Percentiles rank a stretch among this genome's conserved stretches.
Evolutionary conservation across 2,888 invertebrate species (phyloP).

Genomic region (Agonopterix subpropinquella): DNA sequence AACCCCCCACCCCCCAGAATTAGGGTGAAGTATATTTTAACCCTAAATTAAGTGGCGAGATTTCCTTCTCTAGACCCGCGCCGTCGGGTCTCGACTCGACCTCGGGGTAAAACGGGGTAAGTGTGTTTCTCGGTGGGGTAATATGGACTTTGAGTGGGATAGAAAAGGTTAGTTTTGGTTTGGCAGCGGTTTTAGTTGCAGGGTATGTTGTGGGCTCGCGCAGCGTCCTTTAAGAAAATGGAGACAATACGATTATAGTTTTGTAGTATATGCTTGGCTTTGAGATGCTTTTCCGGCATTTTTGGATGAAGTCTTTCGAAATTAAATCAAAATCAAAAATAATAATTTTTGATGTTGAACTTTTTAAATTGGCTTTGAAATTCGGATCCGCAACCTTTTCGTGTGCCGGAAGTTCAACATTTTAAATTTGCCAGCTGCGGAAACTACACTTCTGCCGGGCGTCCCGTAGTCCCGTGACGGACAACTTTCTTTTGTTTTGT

Average conservation of each 20-base stretch:
- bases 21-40: slow-evolving; percentile 54
- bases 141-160: not conserved
- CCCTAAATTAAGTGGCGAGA: slow-evolving; percentile 55
- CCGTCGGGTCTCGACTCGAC: slow-evolving; percentile 49
- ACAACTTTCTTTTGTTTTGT: too few species aligned
- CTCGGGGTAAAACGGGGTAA: slow-evolving; percentile 21
- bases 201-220: slow-evolving; percentile 62
- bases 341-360: too few species aligned
- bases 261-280: slow-evolving; percentile 33
- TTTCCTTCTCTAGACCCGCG: slow-evolving; percentile 46
- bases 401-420: too few species aligned
- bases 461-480: too few species aligned
- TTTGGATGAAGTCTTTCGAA: not conserved
- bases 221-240: slow-evolving; percentile 66
- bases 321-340: not conserved
- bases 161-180: slow-evolving; percentile 10
- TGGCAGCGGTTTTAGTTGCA: slow-evolving; percentile 17
- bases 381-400: too few species aligned
- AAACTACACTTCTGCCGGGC: too few species aligned
- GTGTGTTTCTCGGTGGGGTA: not conserved
- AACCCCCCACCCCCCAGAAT: slow-evolving; percentile 24
- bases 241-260: slow-evolving; percentile 66
- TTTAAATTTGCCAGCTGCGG: too few species aligned
- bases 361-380: too few species aligned
- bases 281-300: slow-evolving; percentile 18